Evolutionary conservation across 2,113 vertebrate genomes (phyloP).

Genomic region (Triplophysa tibetana): DNA sequence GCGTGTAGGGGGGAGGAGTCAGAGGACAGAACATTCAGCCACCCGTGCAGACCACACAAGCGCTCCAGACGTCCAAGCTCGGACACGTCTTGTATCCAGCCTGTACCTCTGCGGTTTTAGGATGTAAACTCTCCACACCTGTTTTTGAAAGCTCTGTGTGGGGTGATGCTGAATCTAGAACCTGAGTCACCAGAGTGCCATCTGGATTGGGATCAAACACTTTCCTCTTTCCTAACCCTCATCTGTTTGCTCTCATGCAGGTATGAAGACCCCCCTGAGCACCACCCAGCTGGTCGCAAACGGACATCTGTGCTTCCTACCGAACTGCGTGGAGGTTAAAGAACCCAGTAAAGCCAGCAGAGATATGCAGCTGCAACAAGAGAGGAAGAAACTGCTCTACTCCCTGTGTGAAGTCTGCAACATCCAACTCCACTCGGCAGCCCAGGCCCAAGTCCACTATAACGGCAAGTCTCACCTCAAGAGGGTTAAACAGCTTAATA

Average conservation of each 20-base stretch:
- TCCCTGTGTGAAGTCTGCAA: slow-evolving; percentile 95
- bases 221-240: slow-evolving; percentile 39
- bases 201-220: slow-evolving; percentile 13
- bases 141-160: slow-evolving; percentile 14
- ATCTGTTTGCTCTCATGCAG: slow-evolving; percentile 61
- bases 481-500: slow-evolving; percentile 85
- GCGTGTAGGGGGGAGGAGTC: slow-evolving; percentile 37
- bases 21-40: slow-evolving; percentile 24
- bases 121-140: slow-evolving; percentile 31
- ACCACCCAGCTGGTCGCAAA: slow-evolving; percentile 78
- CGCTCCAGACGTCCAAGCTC: slow-evolving; percentile 47
- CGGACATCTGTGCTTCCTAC: slow-evolving; percentile 82
- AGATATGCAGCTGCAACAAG: slow-evolving; percentile 75
- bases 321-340: slow-evolving; percentile 77
- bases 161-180: slow-evolving; percentile 18
- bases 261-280: slow-evolving; percentile 82
- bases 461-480: slow-evolving; percentile 93
- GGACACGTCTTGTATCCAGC: slow-evolving; percentile 33
- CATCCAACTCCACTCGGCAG: slow-evolving; percentile 90
- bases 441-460: slow-evolving; percentile 93
- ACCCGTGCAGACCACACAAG: slow-evolving; percentile 52
- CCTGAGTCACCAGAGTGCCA: slow-evolving; percentile 1
- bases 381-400: slow-evolving; percentile 84
- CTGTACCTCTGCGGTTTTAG: slow-evolving; percentile 14
- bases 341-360: slow-evolving; percentile 71